Evolutionary conservation across 2,113 vertebrate genomes (phyloP), one percentile per base, ranked within the genome.

Genomic region (Pterocles orientalis): DNA sequence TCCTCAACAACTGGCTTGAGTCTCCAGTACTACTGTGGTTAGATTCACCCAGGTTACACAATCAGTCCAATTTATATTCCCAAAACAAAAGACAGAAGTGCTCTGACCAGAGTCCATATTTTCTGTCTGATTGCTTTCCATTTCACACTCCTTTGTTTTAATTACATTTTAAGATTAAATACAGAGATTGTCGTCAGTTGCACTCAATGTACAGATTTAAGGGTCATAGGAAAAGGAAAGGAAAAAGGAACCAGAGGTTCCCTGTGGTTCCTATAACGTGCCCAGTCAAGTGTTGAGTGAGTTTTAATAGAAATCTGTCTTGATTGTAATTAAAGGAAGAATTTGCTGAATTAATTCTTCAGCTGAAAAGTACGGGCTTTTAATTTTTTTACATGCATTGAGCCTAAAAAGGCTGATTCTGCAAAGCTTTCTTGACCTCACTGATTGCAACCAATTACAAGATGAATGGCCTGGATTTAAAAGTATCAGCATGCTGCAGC

Each of bases 91-190:
- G 70, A 82, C 64, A 86, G 41, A 83, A 68, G 14, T 73, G 21
- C 26, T 82, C 72, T 70, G 78, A 92, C n/a, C 62, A 66, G 36
- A 92, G 72, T 77, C 41, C 18, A 5, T 89, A 51, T 90, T 96
- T 97, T 97, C 87, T 95, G 58, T 95, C 85, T 88, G 82, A 90
- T 95, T 88, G 88, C 68, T 96, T 94, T 97, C 96, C 90, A 96
- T 97, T 97, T 97, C 97, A 97, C 94, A 95, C 89, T 96, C 82
- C 93, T 95, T 96, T 97, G 89, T 96, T 97, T 97, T 97, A 97
- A 97, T 97, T 96, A 96, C 4, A 7, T 85, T 97, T 94, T 84
- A 95, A 96, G 94, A 96, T 97, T 92, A 96, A 95, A 90, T 71
- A 48, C 3, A 0, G 75, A 21, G 88, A 90, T 72, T 84, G 68